phyloP scores from a whole-genome alignment of 2,888 invertebrate species.

The Agrilus biguttatus region DNA sequence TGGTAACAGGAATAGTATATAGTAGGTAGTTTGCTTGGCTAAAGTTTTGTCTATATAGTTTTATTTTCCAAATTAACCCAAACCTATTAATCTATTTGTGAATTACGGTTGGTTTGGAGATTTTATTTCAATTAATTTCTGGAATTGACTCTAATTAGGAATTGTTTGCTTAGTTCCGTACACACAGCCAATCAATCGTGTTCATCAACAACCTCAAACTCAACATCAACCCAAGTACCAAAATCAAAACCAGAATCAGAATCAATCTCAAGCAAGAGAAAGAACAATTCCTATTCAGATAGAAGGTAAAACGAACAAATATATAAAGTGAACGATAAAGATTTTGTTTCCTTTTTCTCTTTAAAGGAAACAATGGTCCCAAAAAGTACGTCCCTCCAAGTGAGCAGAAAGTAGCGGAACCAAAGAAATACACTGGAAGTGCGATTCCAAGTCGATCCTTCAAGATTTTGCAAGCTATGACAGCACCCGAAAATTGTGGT shows the following conservation, averaged over 20 bases:
- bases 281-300: constrained; percentile 53
- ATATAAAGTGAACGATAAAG: too few relatives aligned
- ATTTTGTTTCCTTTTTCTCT: background rate
- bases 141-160: too few relatives aligned
- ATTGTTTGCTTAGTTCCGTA: constrained; percentile 8
- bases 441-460: constrained; percentile 71
- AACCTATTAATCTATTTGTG: too few relatives aligned
- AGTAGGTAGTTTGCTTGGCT: too few relatives aligned
- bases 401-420: constrained; percentile 51
- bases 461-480: constrained; percentile 67
- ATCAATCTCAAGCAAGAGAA: constrained; percentile 12
- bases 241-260: constrained; percentile 7
- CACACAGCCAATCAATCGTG: constrained; percentile 3
- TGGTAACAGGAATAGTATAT: too few relatives aligned
- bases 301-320: constrained; percentile 32
- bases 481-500: constrained; percentile 50
- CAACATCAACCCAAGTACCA: constrained; percentile 7
- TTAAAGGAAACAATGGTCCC: constrained; percentile 20
- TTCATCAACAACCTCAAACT: constrained; percentile 1
- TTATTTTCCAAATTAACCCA: too few relatives aligned
- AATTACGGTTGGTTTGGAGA: too few relatives aligned
- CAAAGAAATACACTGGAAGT: constrained; percentile 60
- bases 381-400: constrained; percentile 41
- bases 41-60: too few relatives aligned
- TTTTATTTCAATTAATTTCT: too few relatives aligned